Conservation (phyloP, 2,113 vertebrate genomes). For the Dasyornis broadbenti region DNA sequence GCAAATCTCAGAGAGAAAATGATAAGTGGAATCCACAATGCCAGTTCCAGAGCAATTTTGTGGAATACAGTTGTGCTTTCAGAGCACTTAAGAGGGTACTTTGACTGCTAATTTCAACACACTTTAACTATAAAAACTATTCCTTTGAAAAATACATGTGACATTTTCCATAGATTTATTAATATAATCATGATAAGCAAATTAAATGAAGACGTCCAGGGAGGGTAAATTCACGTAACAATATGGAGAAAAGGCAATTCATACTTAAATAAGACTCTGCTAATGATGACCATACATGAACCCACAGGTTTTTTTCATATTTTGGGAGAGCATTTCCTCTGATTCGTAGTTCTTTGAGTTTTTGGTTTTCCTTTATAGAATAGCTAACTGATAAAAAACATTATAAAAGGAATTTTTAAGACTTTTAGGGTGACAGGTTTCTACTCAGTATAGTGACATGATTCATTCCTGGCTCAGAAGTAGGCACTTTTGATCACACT, state of each 20-base stretch:
- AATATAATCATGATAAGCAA: not conserved
- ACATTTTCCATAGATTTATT: conserved; percentile 16
- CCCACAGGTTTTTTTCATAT: not conserved
- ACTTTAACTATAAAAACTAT: not conserved
- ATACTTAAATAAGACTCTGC: conserved; percentile 10
- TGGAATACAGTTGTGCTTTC: not conserved
- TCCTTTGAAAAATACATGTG: not conserved
- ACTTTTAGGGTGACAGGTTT: not conserved
- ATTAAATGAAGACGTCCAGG: conserved; percentile 32
- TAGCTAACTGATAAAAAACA: not conserved
- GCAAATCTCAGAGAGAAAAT: not conserved
- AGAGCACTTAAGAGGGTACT: not conserved
- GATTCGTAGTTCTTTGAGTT: not conserved
- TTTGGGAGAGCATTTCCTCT: not conserved
- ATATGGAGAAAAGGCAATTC: not conserved
- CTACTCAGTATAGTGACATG: not conserved
- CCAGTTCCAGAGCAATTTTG: not conserved
- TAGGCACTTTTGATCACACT: not conserved
- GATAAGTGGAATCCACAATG: not conserved
- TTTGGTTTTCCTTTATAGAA: not conserved
- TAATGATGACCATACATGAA: not conserved
- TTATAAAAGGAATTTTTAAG: not conserved
- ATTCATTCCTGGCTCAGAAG: not conserved
- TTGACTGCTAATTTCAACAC: not conserved
- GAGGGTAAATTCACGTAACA: conserved; percentile 37